Conservation (phyloP, 2,888 invertebrate genomes). For the Oligia latruncula region DNA sequence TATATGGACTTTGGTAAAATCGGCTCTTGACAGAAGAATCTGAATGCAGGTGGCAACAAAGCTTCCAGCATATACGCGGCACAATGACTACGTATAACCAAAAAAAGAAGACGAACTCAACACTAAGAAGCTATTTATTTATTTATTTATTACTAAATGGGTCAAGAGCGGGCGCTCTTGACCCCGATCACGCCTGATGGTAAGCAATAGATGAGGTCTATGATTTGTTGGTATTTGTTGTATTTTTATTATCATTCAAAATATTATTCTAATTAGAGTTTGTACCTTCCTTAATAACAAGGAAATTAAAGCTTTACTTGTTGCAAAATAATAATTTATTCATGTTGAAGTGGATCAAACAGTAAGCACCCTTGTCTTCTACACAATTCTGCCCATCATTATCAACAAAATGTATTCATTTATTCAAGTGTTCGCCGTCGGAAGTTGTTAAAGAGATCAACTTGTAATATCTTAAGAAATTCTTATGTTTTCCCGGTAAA, state of each 20-base stretch:
- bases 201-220: too few relatives aligned
- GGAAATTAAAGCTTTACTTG: constrained; percentile 42
- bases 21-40: neutral
- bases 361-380: constrained; percentile 49
- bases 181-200: too few relatives aligned
- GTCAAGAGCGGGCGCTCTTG: too few relatives aligned
- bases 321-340: constrained; percentile 62
- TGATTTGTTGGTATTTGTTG: neutral
- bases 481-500: constrained; percentile 66
- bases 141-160: too few relatives aligned
- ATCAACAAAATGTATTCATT: constrained; percentile 72
- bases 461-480: constrained; percentile 71
- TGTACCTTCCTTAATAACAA: constrained; percentile 10
- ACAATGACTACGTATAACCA: constrained; percentile 9
- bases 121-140: constrained; percentile 42
- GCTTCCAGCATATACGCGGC: neutral
- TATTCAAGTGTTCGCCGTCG: constrained; percentile 69
- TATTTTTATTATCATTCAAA: constrained; percentile 28
- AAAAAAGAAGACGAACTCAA: constrained; percentile 39
- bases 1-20: too few relatives aligned
- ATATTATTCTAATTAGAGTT: constrained; percentile 23
- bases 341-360: constrained; percentile 54
- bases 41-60: neutral
- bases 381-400: constrained; percentile 66
- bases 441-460: constrained; percentile 68